Conservation (phyloP, 92 coral and sea anemone genomes). For the Pocillopora meandrina region DNA sequence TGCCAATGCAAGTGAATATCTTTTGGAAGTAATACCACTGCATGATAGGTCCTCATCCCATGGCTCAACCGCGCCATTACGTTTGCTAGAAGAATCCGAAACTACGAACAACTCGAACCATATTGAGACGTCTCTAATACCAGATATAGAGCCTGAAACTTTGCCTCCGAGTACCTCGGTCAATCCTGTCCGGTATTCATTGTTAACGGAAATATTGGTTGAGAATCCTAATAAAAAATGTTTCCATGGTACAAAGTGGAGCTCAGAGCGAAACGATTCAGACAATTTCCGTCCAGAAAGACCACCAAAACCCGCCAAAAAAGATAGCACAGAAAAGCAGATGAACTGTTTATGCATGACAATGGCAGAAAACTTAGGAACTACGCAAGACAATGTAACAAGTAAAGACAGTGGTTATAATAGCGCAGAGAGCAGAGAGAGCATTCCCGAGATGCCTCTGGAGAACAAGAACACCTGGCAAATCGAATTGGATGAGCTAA, state of each 20-base stretch:
- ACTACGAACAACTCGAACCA: background rate
- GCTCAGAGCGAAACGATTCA: background rate
- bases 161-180: background rate
- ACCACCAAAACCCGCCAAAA: slow-evolving; percentile 18
- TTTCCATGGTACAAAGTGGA: background rate
- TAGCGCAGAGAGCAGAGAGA: slow-evolving; percentile 18
- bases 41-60: background rate
- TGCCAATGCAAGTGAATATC: background rate
- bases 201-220: background rate
- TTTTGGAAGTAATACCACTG: background rate
- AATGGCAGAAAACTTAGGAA: background rate
- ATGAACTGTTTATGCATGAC: background rate
- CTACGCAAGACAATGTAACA: background rate
- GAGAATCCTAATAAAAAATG: background rate
- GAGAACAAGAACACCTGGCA: slow-evolving; percentile 13
- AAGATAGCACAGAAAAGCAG: background rate
- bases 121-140: background rate
- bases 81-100: background rate
- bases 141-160: background rate
- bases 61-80: background rate
- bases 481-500: background rate
- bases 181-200: background rate
- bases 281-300: background rate
- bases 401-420: slow-evolving; percentile 21
- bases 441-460: background rate